These are phyloP conservation scores for Rallus crepitans DNA, from an alignment of 2,797 vertebrate genomes.

Conservation along the genomic window DNA sequence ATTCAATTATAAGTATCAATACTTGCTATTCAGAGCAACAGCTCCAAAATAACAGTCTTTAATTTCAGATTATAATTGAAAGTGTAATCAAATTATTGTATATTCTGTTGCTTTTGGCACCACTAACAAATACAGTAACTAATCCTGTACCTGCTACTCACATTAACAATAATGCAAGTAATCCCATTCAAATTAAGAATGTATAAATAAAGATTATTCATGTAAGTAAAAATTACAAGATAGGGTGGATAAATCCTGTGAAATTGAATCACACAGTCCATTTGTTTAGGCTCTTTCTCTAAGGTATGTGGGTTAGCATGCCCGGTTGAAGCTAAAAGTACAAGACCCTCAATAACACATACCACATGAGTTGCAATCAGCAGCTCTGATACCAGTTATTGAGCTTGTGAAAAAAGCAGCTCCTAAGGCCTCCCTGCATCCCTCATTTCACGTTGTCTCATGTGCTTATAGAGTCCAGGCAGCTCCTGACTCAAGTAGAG, in stretches of 20 bases:
- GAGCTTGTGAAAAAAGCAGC: background rate
- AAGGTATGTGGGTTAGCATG: background rate
- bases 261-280: slow-evolving; percentile 36
- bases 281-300: slow-evolving; percentile 33
- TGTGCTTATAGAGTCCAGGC: background rate
- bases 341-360: background rate
- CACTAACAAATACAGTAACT: slow-evolving; percentile 42
- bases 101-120: slow-evolving; percentile 31
- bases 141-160: slow-evolving; percentile 41
- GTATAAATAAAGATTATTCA: slow-evolving; percentile 41
- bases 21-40: slow-evolving; percentile 59
- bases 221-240: slow-evolving; percentile 45
- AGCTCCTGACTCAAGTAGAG: background rate
- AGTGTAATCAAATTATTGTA: slow-evolving; percentile 40
- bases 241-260: slow-evolving; percentile 14
- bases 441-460: background rate
- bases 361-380: background rate
- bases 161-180: slow-evolving; percentile 39
- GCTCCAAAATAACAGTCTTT: slow-evolving; percentile 55
- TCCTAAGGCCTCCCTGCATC: background rate
- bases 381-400: background rate
- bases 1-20: slow-evolving; percentile 66
- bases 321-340: background rate
- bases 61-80: slow-evolving; percentile 70
- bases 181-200: slow-evolving; percentile 37